Base-by-base conservation (phyloP, 1,140 invertebrate species). In the Centruroides sculpturatus region DNA sequence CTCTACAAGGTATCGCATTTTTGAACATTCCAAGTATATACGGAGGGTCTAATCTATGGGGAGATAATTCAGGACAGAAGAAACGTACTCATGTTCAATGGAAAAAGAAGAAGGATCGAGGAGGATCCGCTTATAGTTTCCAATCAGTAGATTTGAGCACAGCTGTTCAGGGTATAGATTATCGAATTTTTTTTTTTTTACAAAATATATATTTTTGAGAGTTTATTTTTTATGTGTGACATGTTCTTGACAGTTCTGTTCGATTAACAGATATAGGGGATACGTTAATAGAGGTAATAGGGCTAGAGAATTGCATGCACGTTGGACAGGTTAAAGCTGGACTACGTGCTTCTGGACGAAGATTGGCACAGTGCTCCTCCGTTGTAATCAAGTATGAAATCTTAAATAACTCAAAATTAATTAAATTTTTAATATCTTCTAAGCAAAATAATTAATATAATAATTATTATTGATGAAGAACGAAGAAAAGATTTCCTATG, bases 21-120 rank as follows among this genome's bases (percentile, higher is more conserved):
- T 76, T 97, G 35, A 97, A 97, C 79, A 96, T 97, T 74, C 92
- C 92, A 8, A 94, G 90, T 72, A 95, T 92, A 6, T 92, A 96
- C 69, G 92, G 92, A 5, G 93, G 93, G 9, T 92, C 89, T 47
- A 97, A 96, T 76, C 77, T 98, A 65, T 98, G 93, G 93, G 93
- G 93, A 54, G 89, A 92, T 67, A 75, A 73, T 66, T 47, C 56
- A 13, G 60, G 51, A 47, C 66, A 68, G 56, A 59, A 66, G 55
- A 75, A 66, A 34, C 47, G 60, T 52, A 83, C 83, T 65, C 75
- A 84, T 35, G 75, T 82, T 35, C 76, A 77, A 59, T 53, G 67
- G 13, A 82, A 83, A 67, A 76, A 78, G 52, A 78, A 82, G 12
- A 77, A 80, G 12, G 36, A 64, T 64, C 82, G 83, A 6, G 50